Evolutionary conservation across 1,140 invertebrate species (phyloP).

Genomic region (Drosophila biarmipes): DNA sequence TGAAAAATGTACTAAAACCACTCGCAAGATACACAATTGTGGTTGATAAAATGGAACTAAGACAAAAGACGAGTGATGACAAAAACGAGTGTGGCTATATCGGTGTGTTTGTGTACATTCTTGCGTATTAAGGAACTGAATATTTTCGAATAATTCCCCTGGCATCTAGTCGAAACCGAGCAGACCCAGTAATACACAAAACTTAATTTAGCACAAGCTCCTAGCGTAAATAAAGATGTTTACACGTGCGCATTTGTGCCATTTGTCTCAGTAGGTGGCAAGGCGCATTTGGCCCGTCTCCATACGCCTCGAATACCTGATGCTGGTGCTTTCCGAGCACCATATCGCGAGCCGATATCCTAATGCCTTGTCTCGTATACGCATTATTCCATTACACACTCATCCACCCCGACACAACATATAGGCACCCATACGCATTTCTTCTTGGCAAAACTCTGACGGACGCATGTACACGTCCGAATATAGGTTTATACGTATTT

Average conservation of each 20-base stretch:
- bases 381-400: conserved; percentile 29
- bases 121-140: conserved; percentile 48
- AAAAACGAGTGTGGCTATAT: conserved; percentile 28
- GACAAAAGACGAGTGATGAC: conserved; percentile 38
- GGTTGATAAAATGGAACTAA: conserved; percentile 48
- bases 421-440: conserved; percentile 13
- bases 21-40: conserved; percentile 41
- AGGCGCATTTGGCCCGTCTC: conserved; percentile 1
- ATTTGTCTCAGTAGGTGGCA: conserved; percentile 27
- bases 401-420: not conserved
- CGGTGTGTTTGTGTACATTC: conserved; percentile 28
- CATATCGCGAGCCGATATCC: conserved; percentile 24
- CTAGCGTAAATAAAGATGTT: conserved; percentile 69
- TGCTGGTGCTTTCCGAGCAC: conserved; percentile 30
- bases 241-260: conserved; percentile 44
- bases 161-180: conserved; percentile 43
- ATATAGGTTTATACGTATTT: conserved; percentile 38
- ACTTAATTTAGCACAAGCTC: conserved; percentile 78
- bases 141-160: conserved; percentile 64
- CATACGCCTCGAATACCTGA: conserved; percentile 33
- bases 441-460: conserved; percentile 3
- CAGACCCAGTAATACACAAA: conserved; percentile 74
- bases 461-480: conserved; percentile 5
- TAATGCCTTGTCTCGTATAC: conserved; percentile 26
- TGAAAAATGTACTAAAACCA: conserved; percentile 40